These are phyloP conservation scores for Solea solea DNA, from an alignment of 2,113 vertebrate species.

Conservation along the genomic window DNA sequence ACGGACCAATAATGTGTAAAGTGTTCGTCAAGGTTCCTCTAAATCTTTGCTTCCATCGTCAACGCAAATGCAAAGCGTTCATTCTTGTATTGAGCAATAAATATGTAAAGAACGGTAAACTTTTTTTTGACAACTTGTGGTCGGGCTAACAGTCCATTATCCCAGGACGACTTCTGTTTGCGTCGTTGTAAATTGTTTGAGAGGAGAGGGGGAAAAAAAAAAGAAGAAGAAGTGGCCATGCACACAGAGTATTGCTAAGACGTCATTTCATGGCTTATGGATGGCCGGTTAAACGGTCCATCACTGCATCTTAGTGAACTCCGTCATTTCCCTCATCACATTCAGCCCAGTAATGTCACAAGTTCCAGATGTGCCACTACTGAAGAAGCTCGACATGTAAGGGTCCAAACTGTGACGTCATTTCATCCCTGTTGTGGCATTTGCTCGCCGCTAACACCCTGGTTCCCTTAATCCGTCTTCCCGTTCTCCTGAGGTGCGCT, in stretches of 20 bases:
- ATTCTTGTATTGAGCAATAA: constrained; percentile 39
- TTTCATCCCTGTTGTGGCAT: constrained; percentile 12
- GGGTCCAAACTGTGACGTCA: constrained; percentile 30
- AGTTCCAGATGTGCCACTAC: constrained; percentile 15
- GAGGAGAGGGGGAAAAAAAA: constrained; percentile 13
- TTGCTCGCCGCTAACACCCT: constrained; percentile 11
- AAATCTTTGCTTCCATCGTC: constrained; percentile 15
- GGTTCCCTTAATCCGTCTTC: constrained; percentile 84
- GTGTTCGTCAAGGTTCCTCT: constrained; percentile 12
- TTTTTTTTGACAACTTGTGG: constrained; percentile 55
- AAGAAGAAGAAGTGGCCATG: constrained; percentile 47
- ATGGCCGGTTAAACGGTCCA: constrained; percentile 51
- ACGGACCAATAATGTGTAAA: constrained; percentile 24
- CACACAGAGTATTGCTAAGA: constrained; percentile 75
- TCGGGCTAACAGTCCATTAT: constrained; percentile 46
- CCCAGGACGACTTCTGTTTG: constrained; percentile 34
- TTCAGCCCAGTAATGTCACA: constrained; percentile 31
- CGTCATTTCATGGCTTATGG: constrained; percentile 69
- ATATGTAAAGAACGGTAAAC: constrained; percentile 56
- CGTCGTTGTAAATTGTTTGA: constrained; percentile 21
- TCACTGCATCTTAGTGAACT: constrained; percentile 24
- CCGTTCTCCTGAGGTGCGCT: constrained; percentile 86
- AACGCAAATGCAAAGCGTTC: background rate
- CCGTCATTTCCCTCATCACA: constrained; percentile 21
- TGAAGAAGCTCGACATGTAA: constrained; percentile 14